These are phyloP conservation scores for Anguilla marmorata DNA, from an alignment of 2,797 vertebrate genomes.

Conservation along the genomic window DNA sequence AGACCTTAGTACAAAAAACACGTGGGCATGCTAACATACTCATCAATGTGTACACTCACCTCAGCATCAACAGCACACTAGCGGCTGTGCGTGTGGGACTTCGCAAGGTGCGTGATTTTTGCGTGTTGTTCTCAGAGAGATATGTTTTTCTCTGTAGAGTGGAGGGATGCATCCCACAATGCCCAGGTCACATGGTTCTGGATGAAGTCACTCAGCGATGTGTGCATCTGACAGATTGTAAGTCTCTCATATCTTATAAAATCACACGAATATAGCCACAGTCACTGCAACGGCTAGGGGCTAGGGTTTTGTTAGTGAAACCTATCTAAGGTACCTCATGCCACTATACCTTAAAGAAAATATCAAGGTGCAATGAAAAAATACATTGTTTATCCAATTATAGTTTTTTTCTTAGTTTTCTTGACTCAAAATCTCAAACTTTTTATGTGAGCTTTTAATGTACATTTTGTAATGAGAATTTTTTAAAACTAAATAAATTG, in stretches of 20 bases:
- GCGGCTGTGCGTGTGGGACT: not conserved
- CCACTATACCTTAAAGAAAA: not conserved
- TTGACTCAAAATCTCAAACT: not conserved
- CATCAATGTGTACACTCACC: not conserved
- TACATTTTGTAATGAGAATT: not conserved
- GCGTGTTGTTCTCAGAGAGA: constrained; percentile 33
- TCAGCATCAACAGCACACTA: not conserved
- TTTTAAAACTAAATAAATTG: not conserved
- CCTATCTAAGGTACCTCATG: not conserved
- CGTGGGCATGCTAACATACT: not conserved
- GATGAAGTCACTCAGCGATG: constrained; percentile 93
- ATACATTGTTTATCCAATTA: not conserved
- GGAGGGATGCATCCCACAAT: constrained; percentile 89
- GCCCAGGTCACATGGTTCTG: constrained; percentile 85
- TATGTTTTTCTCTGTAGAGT: constrained; percentile 72
- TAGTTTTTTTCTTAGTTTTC: not conserved
- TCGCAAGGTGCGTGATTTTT: not conserved
- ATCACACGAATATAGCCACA: constrained; percentile 25
- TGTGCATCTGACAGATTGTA: constrained; percentile 89
- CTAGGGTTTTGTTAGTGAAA: not conserved
- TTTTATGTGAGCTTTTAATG: not conserved
- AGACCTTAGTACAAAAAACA: not conserved
- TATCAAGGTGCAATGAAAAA: not conserved
- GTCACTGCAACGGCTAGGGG: not conserved
- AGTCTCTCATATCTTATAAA: constrained; percentile 50